Evolutionary conservation across 1,140 invertebrate species (phyloP).

Genomic region (Drosophila nannoptera): DNA sequence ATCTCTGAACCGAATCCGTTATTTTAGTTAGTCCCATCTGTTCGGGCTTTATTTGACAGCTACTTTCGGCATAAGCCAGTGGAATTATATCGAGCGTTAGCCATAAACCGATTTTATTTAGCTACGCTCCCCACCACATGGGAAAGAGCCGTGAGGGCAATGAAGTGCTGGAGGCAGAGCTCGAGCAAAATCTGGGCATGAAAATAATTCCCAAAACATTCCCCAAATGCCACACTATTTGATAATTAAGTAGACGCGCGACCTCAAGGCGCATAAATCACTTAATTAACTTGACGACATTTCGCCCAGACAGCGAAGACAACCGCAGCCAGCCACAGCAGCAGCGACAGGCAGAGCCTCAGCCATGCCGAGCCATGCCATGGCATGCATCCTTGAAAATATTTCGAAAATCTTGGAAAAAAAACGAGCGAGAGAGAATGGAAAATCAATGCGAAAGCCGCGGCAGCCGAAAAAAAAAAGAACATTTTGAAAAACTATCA

Average conservation of each 20-base stretch:
- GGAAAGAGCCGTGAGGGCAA: neutral
- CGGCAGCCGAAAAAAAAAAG: neutral
- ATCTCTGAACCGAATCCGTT: neutral
- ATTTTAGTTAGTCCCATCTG: constrained; percentile 27
- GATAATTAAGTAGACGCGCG: constrained; percentile 77
- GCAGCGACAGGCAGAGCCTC: neutral
- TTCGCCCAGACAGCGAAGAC: constrained; percentile 39
- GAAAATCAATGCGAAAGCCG: constrained; percentile 62
- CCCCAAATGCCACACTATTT: constrained; percentile 75
- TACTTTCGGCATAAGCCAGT: constrained; percentile 48
- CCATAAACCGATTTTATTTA: constrained; percentile 70
- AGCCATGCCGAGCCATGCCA: too few relatives aligned
- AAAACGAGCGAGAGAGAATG: constrained; percentile 26
- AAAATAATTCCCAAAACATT: constrained; percentile 69
- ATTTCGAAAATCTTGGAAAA: constrained; percentile 45
- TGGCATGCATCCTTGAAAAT: constrained; percentile 73
- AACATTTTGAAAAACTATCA: constrained; percentile 63
- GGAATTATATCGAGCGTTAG: constrained; percentile 59
- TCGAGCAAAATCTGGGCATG: constrained; percentile 33
- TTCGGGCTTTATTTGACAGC: constrained; percentile 28
- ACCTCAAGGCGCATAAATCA: constrained; percentile 74
- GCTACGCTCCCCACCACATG: constrained; percentile 21
- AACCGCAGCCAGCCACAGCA: constrained; percentile 7
- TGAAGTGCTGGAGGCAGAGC: neutral
- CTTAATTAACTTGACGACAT: constrained; percentile 78